Conservation (phyloP, 2,113 vertebrate species). For the Neolamprologus sp. region DNA sequence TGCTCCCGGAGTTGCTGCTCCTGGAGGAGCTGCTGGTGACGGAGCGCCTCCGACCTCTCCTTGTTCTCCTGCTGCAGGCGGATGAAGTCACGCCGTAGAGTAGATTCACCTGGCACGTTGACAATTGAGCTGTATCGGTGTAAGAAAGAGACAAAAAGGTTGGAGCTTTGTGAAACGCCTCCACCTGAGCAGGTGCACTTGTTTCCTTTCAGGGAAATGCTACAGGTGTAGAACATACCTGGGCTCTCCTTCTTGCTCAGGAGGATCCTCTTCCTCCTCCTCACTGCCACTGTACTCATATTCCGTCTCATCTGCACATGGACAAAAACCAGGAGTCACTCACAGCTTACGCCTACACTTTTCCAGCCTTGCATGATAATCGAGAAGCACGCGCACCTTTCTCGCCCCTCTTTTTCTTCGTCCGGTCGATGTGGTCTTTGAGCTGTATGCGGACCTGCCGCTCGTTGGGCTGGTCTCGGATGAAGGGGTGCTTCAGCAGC, state of each 20-base stretch:
- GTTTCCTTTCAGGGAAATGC: background rate
- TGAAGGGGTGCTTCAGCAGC: slow-evolving; percentile 96
- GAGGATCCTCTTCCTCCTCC: slow-evolving; percentile 94
- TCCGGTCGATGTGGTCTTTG: slow-evolving; percentile 97
- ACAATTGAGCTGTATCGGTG: slow-evolving; percentile 59
- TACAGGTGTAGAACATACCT: slow-evolving; percentile 69
- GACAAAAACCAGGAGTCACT: background rate
- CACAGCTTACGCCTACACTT: background rate
- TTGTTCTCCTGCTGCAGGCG: slow-evolving; percentile 98
- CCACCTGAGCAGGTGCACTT: rapidly evolving
- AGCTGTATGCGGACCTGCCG: slow-evolving; percentile 97
- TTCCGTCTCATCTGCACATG: slow-evolving; percentile 86
- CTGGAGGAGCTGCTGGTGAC: slow-evolving; percentile 93
- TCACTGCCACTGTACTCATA: slow-evolving; percentile 98
- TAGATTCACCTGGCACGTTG: slow-evolving; percentile 95
- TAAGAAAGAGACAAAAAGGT: background rate
- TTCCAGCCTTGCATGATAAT: rapidly evolving
- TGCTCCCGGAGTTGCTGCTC: slow-evolving; percentile 96
- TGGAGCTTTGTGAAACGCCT: background rate
- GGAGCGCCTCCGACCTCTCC: slow-evolving; percentile 90
- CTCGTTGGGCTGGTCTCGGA: slow-evolving; percentile 97
- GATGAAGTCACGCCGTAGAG: slow-evolving; percentile 93
- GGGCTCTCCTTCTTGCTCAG: slow-evolving; percentile 96
- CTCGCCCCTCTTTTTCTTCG: slow-evolving; percentile 96
- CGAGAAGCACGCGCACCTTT: slow-evolving; percentile 72